Evolutionary conservation across 1,140 invertebrate species (phyloP).

Genomic region (Dolichoris vasculosae): DNA sequence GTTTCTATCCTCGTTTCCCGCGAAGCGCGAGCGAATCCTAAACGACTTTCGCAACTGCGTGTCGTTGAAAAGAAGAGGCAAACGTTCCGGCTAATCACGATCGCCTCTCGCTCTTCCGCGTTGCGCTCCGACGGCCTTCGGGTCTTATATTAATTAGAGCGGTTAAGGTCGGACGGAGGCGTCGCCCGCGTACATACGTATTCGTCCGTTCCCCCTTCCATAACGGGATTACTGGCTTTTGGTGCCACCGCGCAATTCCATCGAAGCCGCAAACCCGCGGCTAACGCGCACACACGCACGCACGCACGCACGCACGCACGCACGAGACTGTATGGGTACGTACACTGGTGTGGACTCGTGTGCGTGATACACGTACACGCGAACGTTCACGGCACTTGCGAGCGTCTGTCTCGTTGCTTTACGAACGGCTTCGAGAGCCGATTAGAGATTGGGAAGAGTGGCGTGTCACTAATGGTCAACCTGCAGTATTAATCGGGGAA

Average conservation of each 20-base stretch:
- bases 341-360: background rate
- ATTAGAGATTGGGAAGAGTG: background rate
- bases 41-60: no score
- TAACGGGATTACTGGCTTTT: slow-evolving; percentile 64
- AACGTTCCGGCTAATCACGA: background rate
- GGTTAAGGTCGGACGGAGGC: slow-evolving; percentile 60
- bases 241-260: slow-evolving; percentile 59
- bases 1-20: no score
- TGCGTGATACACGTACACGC: no score
- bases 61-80: no score
- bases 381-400: no score
- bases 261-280: slow-evolving; percentile 33
- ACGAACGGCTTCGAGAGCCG: background rate
- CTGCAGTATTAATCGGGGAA: background rate
- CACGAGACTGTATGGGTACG: background rate
- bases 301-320: background rate
- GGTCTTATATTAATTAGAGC: slow-evolving; percentile 66
- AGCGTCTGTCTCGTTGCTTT: background rate
- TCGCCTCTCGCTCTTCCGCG: background rate
- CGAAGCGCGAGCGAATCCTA: background rate
- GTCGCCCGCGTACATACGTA: slow-evolving; percentile 51
- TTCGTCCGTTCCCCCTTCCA: slow-evolving; percentile 58
- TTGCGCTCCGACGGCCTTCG: background rate
- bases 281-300: background rate
- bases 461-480: background rate